These are phyloP conservation scores for Cataglyphis albicans DNA, from an alignment of 2,888 invertebrate genomes.

Conservation along the genomic window DNA sequence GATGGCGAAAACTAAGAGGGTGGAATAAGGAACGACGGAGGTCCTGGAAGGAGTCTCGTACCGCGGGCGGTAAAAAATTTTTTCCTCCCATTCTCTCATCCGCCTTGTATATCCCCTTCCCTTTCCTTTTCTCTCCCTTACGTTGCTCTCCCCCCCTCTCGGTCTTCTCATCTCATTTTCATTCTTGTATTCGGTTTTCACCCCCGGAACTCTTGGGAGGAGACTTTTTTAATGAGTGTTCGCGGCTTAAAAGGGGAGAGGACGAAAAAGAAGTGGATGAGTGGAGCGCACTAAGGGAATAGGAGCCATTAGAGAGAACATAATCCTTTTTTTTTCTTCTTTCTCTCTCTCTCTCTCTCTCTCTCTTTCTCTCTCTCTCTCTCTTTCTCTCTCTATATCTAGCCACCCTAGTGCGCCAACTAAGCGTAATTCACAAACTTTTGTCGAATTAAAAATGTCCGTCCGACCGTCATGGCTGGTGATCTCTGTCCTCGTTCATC, in stretches of 20 bases:
- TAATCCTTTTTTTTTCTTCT: slow-evolving; percentile 66
- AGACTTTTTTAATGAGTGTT: slow-evolving; percentile 76
- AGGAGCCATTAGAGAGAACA: slow-evolving; percentile 75
- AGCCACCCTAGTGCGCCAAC: slow-evolving; percentile 29
- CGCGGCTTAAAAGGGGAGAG: slow-evolving; percentile 57
- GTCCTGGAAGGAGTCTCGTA: slow-evolving; percentile 53
- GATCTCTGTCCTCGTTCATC: slow-evolving; percentile 57
- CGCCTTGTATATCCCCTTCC: slow-evolving; percentile 12
- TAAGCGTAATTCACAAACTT: slow-evolving; percentile 83
- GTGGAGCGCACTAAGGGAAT: slow-evolving; percentile 70
- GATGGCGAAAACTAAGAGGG: slow-evolving; percentile 20
- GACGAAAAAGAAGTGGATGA: slow-evolving; percentile 43
- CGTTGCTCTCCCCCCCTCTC: neutral
- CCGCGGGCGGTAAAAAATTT: slow-evolving; percentile 59
- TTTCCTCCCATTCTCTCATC: slow-evolving; percentile 37
- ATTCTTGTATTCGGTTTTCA: slow-evolving; percentile 68
- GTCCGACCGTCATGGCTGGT: slow-evolving; percentile 67
- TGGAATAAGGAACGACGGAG: slow-evolving; percentile 17
- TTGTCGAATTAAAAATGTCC: slow-evolving; percentile 81
- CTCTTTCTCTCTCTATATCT: neutral
- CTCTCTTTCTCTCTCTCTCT: neutral
- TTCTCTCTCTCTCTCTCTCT: neutral
- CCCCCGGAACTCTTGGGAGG: slow-evolving; percentile 60
- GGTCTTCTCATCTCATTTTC: slow-evolving; percentile 57
- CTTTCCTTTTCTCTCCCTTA: neutral